Evolutionary conservation across 1,140 invertebrate species (phyloP).

Genomic region (Zaprionus kolodkinae): DNA sequence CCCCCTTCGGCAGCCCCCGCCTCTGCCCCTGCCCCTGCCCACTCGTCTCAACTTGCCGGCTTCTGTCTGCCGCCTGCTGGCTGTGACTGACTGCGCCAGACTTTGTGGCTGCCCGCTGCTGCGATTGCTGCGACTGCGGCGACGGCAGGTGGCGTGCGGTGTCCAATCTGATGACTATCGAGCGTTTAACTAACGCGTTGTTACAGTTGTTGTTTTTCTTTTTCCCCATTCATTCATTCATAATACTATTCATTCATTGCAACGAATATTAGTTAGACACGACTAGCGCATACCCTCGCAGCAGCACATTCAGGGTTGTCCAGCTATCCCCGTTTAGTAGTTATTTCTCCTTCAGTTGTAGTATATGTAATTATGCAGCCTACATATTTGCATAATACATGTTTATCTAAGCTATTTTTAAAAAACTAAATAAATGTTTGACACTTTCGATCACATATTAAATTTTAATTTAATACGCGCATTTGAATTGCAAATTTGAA

Average conservation of each 20-base stretch:
- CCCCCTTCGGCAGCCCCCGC: constrained; percentile 16
- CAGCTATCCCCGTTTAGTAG: neutral
- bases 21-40: neutral
- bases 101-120: constrained; percentile 60
- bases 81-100: constrained; percentile 47
- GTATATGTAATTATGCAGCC: neutral
- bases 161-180: constrained; percentile 43
- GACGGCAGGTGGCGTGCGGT: constrained; percentile 24
- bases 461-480: neutral
- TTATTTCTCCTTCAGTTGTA: neutral
- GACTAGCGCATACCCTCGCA: neutral
- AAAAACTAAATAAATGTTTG: neutral
- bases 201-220: constrained; percentile 15
- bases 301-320: neutral
- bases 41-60: constrained; percentile 23
- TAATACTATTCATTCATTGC: neutral
- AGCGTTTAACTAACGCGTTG: constrained; percentile 56
- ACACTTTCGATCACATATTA: constrained; percentile 2
- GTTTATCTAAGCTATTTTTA: no score
- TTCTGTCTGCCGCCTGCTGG: constrained; percentile 33
- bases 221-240: constrained; percentile 16
- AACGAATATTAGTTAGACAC: neutral
- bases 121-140: neutral
- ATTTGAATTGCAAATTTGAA: constrained; percentile 8
- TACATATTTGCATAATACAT: neutral